Percentiles rank a stretch among this genome's conserved stretches.
These are phyloP conservation scores for Drosophila melanosoma DNA, from an alignment of 2,888 invertebrate genomes.

Conservation along the genomic window DNA sequence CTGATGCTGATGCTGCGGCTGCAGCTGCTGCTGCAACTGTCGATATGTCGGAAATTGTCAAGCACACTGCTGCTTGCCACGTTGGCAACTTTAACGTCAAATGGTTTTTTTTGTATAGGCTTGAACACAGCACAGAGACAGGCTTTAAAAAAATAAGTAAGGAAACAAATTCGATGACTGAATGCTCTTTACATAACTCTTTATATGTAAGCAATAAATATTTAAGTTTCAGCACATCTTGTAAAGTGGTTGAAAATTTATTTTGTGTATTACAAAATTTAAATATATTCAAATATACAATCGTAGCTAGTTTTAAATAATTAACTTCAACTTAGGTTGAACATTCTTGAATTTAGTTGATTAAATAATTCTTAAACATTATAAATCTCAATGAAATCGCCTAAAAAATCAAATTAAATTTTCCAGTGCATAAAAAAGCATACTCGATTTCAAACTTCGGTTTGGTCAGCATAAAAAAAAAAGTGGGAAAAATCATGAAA, in stretches of 20 bases:
- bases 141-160: not conserved
- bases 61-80: constrained; percentile 35
- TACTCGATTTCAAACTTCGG: constrained; percentile 2
- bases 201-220: not conserved
- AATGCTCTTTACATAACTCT: not conserved
- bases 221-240: not conserved
- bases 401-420: not conserved
- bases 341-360: not conserved
- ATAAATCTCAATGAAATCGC: not conserved
- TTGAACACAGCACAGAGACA: not conserved
- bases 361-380: not conserved
- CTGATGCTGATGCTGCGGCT: not conserved
- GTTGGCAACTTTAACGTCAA: constrained; percentile 44
- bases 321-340: not conserved
- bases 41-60: constrained; percentile 78
- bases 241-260: not conserved
- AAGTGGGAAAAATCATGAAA: constrained; percentile 16
- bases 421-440: not conserved
- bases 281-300: not conserved
- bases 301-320: not conserved
- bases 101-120: constrained; percentile 27
- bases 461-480: not conserved
- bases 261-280: not conserved
- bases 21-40: constrained; percentile 45
- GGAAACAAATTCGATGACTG: not conserved